These are phyloP conservation scores for Rhabdomys dilectus DNA, from an alignment of 2,113 vertebrate genomes.

Conservation along the genomic window DNA sequence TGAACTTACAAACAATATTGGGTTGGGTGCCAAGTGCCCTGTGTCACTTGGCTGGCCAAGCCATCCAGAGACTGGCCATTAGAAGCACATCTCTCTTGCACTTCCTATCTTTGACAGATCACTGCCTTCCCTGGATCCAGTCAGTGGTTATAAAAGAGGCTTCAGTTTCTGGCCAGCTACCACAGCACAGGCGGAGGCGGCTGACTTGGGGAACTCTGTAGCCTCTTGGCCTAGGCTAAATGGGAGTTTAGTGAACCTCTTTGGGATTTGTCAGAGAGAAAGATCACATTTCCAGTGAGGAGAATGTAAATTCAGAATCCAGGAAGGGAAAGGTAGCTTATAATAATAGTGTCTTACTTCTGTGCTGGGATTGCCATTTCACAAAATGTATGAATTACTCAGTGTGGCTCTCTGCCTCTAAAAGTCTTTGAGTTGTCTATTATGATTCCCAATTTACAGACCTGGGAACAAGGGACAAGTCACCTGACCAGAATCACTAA, in stretches of 20 bases:
- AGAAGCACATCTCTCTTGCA: conserved; percentile 18
- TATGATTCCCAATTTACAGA: conserved; percentile 11
- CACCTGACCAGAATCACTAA: not conserved
- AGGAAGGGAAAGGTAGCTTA: conserved; percentile 59
- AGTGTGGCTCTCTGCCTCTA: not conserved
- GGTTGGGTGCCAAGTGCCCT: conserved; percentile 40
- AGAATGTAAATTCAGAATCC: conserved; percentile 66
- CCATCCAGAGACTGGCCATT: conserved; percentile 18
- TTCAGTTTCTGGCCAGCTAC: conserved; percentile 74
- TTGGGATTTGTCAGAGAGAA: conserved; percentile 45
- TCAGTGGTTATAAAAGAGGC: conserved; percentile 61
- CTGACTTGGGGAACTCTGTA: not conserved
- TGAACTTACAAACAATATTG: conserved; percentile 5
- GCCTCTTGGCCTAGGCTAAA: conserved; percentile 60
- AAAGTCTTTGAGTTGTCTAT: conserved; percentile 32
- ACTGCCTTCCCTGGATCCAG: conserved; percentile 56
- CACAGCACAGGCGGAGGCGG: conserved; percentile 66
- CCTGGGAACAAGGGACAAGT: conserved; percentile 42
- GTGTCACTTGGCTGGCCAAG: conserved; percentile 60
- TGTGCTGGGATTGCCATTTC: conserved; percentile 14
- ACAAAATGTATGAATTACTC: conserved; percentile 39
- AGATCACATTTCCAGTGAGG: conserved; percentile 43
- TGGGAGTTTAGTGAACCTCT: conserved; percentile 58
- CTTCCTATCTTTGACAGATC: conserved; percentile 71
- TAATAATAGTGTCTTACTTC: conserved; percentile 56